phyloP scores from a whole-genome alignment of 1,140 invertebrate genomes.

The Solenopsis fugax region DNA sequence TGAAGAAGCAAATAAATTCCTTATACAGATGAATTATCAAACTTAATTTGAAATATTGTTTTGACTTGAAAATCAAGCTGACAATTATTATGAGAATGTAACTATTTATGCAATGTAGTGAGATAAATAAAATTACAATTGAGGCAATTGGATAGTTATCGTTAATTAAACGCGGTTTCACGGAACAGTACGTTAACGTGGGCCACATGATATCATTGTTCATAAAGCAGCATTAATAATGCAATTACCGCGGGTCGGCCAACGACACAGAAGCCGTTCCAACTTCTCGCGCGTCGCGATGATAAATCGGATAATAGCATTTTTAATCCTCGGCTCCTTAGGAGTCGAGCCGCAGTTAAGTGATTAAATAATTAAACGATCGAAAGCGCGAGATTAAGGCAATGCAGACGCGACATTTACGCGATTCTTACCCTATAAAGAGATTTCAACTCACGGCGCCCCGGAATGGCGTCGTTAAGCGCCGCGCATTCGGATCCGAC shows the following conservation, averaged over 20 bases:
- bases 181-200: slow-evolving; percentile 45
- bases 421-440: background rate
- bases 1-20: background rate
- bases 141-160: slow-evolving; percentile 9
- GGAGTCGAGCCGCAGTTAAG: background rate
- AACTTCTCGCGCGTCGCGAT: slow-evolving; percentile 9
- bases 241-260: slow-evolving; percentile 27
- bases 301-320: slow-evolving; percentile 12
- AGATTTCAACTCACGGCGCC: slow-evolving; percentile 14
- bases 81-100: slow-evolving; percentile 5
- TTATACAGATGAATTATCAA: background rate
- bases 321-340: slow-evolving; percentile 19
- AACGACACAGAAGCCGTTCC: background rate
- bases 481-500: background rate
- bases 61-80: background rate
- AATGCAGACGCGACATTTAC: background rate
- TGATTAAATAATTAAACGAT: slow-evolving; percentile 37
- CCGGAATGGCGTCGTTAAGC: slow-evolving; percentile 28
- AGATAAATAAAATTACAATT: slow-evolving; percentile 30
- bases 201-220: slow-evolving; percentile 16
- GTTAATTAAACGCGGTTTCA: slow-evolving; percentile 35
- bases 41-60: slow-evolving; percentile 10
- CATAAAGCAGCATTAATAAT: slow-evolving; percentile 46
- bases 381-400: background rate
- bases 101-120: slow-evolving; percentile 19